Percentiles rank a stretch among this genome's conserved stretches.
phyloP scores from a whole-genome alignment of 1,140 invertebrate species.

The Spodoptera litura region DNA sequence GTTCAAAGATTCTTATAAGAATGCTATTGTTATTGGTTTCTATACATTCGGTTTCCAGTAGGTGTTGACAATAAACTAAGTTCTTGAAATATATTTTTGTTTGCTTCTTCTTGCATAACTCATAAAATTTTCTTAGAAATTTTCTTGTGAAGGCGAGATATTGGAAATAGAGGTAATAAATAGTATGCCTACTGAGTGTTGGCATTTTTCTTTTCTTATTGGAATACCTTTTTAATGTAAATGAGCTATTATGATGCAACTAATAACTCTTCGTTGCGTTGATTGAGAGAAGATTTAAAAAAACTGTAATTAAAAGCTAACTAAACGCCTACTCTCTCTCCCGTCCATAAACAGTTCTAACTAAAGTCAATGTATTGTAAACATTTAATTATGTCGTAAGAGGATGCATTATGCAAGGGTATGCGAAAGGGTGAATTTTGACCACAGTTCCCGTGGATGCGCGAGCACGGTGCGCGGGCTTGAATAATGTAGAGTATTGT shows the following conservation, averaged over 20 bases:
- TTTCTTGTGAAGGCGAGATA: too few relatives aligned
- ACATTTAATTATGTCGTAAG: slow-evolving; percentile 43
- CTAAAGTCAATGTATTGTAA: slow-evolving; percentile 38
- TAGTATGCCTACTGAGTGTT: too few relatives aligned
- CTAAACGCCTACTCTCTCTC: neutral
- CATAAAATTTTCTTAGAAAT: too few relatives aligned
- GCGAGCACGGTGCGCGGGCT: slow-evolving; percentile 76
- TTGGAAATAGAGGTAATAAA: too few relatives aligned
- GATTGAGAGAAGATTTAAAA: neutral
- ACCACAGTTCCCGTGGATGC: slow-evolving; percentile 60
- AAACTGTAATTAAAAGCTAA: slow-evolving; percentile 1
- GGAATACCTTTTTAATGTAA: too few relatives aligned
- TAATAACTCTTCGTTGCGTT: neutral
- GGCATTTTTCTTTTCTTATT: too few relatives aligned
- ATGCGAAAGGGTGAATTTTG: slow-evolving; percentile 60
- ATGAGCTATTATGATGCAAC: too few relatives aligned
- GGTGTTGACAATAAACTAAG: neutral
- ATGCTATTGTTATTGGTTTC: neutral
- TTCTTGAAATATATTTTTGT: neutral
- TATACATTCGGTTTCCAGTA: slow-evolving; percentile 5
- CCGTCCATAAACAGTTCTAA: slow-evolving; percentile 16
- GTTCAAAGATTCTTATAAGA: slow-evolving; percentile 48
- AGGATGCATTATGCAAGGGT: slow-evolving; percentile 56
- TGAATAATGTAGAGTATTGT: slow-evolving; percentile 41
- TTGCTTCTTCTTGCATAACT: too few relatives aligned